Evolutionary conservation across 1,140 invertebrate species (phyloP), one percentile per base, ranked within the genome.

Genomic region (Diorhabda elongata): DNA sequence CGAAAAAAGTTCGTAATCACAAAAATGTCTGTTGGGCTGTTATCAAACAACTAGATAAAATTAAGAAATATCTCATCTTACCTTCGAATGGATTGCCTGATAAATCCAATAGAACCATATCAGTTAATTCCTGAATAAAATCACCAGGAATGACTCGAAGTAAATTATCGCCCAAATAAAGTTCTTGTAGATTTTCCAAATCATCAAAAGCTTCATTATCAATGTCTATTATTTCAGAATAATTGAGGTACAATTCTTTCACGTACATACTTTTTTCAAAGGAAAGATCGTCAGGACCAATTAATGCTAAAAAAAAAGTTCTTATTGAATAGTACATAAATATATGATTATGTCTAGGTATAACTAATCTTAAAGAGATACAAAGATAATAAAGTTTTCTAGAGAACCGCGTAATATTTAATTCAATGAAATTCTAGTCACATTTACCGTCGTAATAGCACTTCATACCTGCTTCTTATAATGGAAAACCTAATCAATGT

Each of bases 211-310:
- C 73, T 26, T 61, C 61, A 6, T 71, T 62, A 6, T 69, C 71
- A 6, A 79, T 70, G 44, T 72, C 71, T 43, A 69, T 67, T n/a
- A 79, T 64, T 59, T 69, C 69, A n/a, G 76, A 73, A 26, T 71
- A 71, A 64, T 78, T 79, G 41, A 79, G 71, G 66, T 76, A 77
- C 8, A 79, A 45, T 60, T 75, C 74, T 59, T 71, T 74, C 3
- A 79, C 74, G 8, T 73, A 64, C 2, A 71, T 69, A 41, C 64
- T 74, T 52, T 73, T 72, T 3, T 71, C 70, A 59, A 78, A 79
- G 43, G 66, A 73, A 43, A 79, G 75, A 66, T 73, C 68, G 42
- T 73, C 61, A 6, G 44, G 43, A n/a, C 66, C 67, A 11, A 79
- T 63, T 8, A 68, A 68, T 9, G 61, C 7, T 44, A 72, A 43